Conservation (phyloP, 2,888 invertebrate genomes). For the Acanthopleura granulata region DNA sequence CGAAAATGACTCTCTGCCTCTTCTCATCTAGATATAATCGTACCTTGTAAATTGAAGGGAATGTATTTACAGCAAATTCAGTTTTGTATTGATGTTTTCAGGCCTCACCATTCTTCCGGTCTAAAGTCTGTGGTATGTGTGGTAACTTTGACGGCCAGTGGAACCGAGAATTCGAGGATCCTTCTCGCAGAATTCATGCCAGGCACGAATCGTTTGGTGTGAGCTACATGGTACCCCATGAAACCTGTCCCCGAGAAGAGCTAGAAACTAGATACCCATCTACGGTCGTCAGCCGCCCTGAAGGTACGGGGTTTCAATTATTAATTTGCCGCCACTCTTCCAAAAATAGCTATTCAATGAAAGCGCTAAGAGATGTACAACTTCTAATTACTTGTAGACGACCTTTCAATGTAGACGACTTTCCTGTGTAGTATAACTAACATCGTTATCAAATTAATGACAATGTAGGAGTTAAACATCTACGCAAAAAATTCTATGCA, state of each 20-base stretch:
- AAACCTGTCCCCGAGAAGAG: background rate
- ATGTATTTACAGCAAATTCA: conserved; percentile 1
- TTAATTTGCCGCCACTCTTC: background rate
- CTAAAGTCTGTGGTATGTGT: conserved; percentile 34
- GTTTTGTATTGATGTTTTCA: conserved; percentile 14
- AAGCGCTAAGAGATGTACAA: no score
- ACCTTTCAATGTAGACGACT: no score
- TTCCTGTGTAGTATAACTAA: no score
- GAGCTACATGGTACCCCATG: conserved; percentile 26
- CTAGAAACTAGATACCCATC: background rate
- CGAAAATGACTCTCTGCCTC: no score
- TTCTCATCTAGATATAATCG: no score
- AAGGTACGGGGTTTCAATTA: background rate
- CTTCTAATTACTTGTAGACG: no score
- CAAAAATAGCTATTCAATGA: no score
- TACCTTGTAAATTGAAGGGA: no score
- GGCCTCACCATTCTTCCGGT: conserved; percentile 28
- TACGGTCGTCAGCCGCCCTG: background rate
- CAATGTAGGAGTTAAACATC: no score
- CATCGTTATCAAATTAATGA: no score
- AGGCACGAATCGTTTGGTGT: conserved; percentile 17
- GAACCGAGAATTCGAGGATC: conserved; percentile 28
- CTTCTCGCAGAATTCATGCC: conserved; percentile 18
- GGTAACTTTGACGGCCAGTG: conserved; percentile 33
- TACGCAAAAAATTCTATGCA: no score